Base-by-base conservation (phyloP, 2,888 invertebrate genomes). In the Agrochola lota region DNA sequence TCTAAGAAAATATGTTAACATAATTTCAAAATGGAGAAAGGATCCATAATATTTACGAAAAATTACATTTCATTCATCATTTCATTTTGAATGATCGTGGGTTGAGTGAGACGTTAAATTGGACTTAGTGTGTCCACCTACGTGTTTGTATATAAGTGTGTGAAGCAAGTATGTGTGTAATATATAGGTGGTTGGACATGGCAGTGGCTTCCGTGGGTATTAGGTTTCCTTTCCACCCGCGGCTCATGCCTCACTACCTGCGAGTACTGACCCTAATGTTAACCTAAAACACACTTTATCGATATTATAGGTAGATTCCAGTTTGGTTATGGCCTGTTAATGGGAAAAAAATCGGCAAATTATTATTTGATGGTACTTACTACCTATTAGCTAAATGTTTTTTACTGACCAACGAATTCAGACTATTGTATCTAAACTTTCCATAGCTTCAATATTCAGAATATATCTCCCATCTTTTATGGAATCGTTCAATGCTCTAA, bases 161-260 rank as follows among this genome's bases (percentile, higher is more conserved):
- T 55, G n/a, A 11, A 35, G 6, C n/a, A 52, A 35, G 23, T 57
- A n/a, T 15, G 1, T 49, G 9, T 64, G 73, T 75, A 46, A 46
- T 23, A 78, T 78, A 69, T 84, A 81, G 77, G 77, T 70, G 81
- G 81, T 83, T 85, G 69, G 84, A 85, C 88, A 87, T 90, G 84
- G 87, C 89, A 91, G 90, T 92, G 95, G 95, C 94, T 95, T 95
- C 95, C 94, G 93, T 91, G 84, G 87, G 88, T 94, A 93, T 94
- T 92, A 83, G 88, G 92, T 95, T 95, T 86, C 92, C 82, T 90
- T 91, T 91, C 91, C 89, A 90, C 83, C 85, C 90, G 89, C 90
- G 83, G 89, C 90, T 91, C 89, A 93, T 87, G 93, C 92, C 81
- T 93, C 91, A 90, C 79, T 92, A 86, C 71, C 30, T 78, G 74